phyloP scores from a whole-genome alignment of 2,113 vertebrate genomes.

The Chionodraco myersi region DNA sequence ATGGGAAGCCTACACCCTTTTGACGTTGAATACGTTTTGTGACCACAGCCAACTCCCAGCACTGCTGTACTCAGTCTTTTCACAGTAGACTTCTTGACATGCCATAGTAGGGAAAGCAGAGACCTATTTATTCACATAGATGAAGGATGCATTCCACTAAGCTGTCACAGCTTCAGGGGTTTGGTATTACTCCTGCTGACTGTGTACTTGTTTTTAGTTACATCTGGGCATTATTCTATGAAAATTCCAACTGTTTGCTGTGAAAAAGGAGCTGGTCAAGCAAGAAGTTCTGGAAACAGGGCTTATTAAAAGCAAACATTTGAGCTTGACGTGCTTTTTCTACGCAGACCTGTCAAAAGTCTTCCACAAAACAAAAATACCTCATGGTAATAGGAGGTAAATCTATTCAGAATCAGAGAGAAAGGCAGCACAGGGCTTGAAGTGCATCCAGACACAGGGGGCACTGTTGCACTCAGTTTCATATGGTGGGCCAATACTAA shows the following conservation, averaged over 20 bases:
- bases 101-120: background rate
- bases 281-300: too few relatives aligned
- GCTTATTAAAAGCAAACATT: too few relatives aligned
- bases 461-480: background rate
- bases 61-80: background rate
- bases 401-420: background rate
- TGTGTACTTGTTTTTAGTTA: too few relatives aligned
- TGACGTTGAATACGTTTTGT: background rate
- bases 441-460: background rate
- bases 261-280: too few relatives aligned
- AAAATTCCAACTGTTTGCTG: too few relatives aligned
- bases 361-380: background rate
- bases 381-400: background rate
- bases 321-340: too few relatives aligned
- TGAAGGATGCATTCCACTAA: background rate
- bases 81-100: background rate
- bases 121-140: background rate
- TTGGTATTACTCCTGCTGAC: background rate
- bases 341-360: background rate
- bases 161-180: background rate
- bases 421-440: too few relatives aligned
- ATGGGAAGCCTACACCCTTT: background rate
- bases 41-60: background rate
- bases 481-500: background rate
- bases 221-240: too few relatives aligned